These are phyloP conservation scores for Odiellus spinosus DNA, from an alignment of 2,888 invertebrate species.

Conservation along the genomic window DNA sequence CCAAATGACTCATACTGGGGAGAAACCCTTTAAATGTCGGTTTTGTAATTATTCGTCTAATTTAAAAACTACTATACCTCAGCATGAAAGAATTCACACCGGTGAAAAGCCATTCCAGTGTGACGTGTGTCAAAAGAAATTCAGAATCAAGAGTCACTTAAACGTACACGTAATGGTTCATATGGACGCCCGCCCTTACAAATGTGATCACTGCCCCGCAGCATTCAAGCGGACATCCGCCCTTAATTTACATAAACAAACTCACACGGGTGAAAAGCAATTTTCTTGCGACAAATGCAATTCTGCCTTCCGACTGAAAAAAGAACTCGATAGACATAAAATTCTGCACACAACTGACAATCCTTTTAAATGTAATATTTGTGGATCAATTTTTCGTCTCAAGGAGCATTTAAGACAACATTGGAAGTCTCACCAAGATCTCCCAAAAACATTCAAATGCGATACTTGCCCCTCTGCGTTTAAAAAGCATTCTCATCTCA, in stretches of 20 bases:
- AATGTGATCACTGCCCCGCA: not conserved
- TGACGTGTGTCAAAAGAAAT: not conserved
- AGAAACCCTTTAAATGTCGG: no score
- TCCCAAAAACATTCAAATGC: not conserved
- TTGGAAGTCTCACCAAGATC: no score
- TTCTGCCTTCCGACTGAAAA: not conserved
- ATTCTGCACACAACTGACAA: slow-evolving; percentile 4
- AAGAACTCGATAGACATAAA: not conserved
- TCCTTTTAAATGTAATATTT: slow-evolving; percentile 2
- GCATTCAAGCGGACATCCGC: not conserved
- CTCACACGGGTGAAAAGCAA: slow-evolving; percentile 11
- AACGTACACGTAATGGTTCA: not conserved
- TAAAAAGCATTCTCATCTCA: not conserved
- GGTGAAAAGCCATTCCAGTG: not conserved
- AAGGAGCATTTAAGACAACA: no score
- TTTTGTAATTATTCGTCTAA: no score
- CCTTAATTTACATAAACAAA: not conserved
- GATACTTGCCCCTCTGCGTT: not conserved
- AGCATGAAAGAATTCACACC: not conserved
- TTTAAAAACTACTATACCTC: no score
- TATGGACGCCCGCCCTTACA: not conserved
- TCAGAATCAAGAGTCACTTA: not conserved
- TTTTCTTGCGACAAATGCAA: slow-evolving; percentile 6
- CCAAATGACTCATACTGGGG: no score
- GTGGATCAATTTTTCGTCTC: slow-evolving; percentile 1